Conservation (phyloP, 1,140 invertebrate genomes). For the Anagrus nilaparvatae region DNA sequence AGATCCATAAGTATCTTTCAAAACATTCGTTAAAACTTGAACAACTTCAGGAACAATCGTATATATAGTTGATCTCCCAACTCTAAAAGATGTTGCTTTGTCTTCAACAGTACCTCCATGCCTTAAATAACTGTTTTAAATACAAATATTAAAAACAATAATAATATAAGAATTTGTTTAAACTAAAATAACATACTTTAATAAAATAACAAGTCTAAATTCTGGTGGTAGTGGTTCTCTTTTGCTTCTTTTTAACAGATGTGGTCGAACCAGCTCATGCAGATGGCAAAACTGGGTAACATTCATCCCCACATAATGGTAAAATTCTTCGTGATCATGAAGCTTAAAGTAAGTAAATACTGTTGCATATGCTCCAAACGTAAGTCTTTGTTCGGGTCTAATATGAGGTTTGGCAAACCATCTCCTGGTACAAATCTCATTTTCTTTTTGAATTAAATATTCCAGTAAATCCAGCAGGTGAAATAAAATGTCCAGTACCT, state of each 20-base stretch:
- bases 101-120: background rate
- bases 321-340: background rate
- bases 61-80: background rate
- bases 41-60: background rate
- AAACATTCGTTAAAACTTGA: background rate
- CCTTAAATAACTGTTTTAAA: slow-evolving; percentile 2
- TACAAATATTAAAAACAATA: too few species aligned
- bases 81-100: background rate
- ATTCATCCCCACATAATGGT: background rate
- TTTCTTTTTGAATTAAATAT: too few species aligned
- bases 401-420: too few species aligned
- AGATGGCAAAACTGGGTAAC: background rate
- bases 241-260: background rate
- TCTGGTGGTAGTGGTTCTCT: background rate
- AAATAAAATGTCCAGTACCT: too few species aligned
- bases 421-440: too few species aligned
- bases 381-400: too few species aligned
- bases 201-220: background rate
- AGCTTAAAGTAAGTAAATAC: background rate
- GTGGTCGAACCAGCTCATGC: background rate
- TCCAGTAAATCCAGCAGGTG: too few species aligned
- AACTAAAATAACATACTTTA: background rate
- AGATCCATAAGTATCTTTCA: background rate
- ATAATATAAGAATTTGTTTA: background rate
- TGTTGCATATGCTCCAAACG: background rate